These are phyloP conservation scores for Sialia sialis DNA, from an alignment of 2,113 vertebrate species.

Conservation along the genomic window DNA sequence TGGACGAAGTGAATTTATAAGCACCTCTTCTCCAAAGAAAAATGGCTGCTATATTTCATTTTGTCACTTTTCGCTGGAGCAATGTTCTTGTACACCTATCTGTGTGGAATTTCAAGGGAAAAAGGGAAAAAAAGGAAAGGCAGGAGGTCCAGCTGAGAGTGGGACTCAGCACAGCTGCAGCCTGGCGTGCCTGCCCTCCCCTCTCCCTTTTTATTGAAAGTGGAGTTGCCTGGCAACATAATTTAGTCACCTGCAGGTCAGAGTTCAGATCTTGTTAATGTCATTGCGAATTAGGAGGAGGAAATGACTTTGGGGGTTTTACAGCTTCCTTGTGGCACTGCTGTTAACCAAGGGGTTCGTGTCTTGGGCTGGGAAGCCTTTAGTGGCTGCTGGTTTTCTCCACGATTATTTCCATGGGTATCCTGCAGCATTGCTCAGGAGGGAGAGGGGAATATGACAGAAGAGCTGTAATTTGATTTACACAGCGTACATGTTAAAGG, in stretches of 20 bases:
- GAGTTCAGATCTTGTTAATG: slow-evolving; percentile 67
- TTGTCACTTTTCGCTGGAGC: slow-evolving; percentile 72
- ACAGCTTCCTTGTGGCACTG: slow-evolving; percentile 50
- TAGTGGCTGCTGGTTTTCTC: background rate
- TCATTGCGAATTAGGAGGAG: slow-evolving; percentile 68
- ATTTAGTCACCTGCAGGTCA: slow-evolving; percentile 66
- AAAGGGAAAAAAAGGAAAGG: background rate
- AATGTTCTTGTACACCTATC: slow-evolving; percentile 60
- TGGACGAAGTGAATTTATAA: slow-evolving; percentile 73
- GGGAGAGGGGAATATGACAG: background rate
- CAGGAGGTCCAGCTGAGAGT: background rate
- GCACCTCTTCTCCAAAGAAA: slow-evolving; percentile 74
- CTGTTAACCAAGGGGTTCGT: background rate
- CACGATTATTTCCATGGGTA: background rate
- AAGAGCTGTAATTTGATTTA: background rate
- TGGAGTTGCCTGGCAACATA: slow-evolving; percentile 64
- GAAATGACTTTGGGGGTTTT: slow-evolving; percentile 46
- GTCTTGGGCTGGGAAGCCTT: background rate
- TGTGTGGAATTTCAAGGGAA: background rate
- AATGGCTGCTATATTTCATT: slow-evolving; percentile 79
- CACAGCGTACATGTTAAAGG: slow-evolving; percentile 13
- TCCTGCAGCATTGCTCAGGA: background rate
- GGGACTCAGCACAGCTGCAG: background rate
- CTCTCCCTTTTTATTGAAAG: background rate
- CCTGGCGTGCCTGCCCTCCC: background rate